phyloP scores from a whole-genome alignment of 2,797 vertebrate genomes.

The Chromis chromis region DNA sequence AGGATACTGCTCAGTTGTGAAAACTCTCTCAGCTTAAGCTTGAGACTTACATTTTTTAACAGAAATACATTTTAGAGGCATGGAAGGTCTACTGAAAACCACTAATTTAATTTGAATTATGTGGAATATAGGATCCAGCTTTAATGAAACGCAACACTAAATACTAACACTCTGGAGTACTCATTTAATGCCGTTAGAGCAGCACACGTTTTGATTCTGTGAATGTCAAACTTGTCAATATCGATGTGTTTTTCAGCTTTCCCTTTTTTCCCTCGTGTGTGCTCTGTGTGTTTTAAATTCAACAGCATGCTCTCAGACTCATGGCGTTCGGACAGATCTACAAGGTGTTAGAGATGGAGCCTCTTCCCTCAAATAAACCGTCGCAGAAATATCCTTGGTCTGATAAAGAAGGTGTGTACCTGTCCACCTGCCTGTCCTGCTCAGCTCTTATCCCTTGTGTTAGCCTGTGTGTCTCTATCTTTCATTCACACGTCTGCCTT shows the following conservation, averaged over 20 bases:
- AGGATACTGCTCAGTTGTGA: neutral
- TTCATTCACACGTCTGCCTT: constrained; percentile 4
- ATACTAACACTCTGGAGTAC: neutral
- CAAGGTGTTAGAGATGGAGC: constrained; percentile 98
- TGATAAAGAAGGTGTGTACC: constrained; percentile 92
- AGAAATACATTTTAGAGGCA: neutral
- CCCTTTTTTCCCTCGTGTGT: constrained; percentile 25
- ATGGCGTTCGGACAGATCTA: constrained; percentile 98
- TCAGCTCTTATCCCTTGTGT: constrained; percentile 1
- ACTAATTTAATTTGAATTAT: too few species aligned
- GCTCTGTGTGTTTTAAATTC: constrained; percentile 49
- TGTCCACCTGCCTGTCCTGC: constrained; percentile 13
- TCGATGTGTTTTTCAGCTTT: constrained; percentile 5
- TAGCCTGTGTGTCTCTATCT: constrained; percentile 1
- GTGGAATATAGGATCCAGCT: too few species aligned
- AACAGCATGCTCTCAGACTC: constrained; percentile 93
- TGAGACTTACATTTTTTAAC: neutral
- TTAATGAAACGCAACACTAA: too few species aligned
- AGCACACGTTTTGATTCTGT: neutral
- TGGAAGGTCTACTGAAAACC: too few species aligned
- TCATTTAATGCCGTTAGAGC: neutral
- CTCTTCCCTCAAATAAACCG: constrained; percentile 96
- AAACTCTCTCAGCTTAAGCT: too few species aligned
- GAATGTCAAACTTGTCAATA: neutral
- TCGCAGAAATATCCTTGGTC: constrained; percentile 97